Evolutionary conservation across 2,888 invertebrate species (phyloP).

Genomic region (Lagria hirta): DNA sequence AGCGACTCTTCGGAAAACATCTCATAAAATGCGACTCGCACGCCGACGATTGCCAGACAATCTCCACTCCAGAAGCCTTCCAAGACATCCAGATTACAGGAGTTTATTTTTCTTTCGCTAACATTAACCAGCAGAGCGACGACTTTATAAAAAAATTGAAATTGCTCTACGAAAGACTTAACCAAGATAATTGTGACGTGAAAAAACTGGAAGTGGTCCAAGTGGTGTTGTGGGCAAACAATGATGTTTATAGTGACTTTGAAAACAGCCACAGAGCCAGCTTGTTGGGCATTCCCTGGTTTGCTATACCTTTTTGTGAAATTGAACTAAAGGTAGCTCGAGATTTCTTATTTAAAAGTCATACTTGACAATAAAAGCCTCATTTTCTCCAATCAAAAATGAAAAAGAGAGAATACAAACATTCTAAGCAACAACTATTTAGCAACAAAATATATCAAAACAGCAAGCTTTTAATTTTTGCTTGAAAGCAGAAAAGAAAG

Average conservation of each 20-base stretch:
- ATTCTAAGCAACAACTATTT: no score
- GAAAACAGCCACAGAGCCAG: slow-evolving; percentile 66
- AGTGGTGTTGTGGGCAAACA: slow-evolving; percentile 70
- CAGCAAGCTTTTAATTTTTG: no score
- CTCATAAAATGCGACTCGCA: slow-evolving; percentile 57
- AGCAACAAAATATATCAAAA: no score
- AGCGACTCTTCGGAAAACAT: slow-evolving; percentile 62
- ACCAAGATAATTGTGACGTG: slow-evolving; percentile 38
- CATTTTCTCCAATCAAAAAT: no score
- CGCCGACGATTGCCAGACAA: slow-evolving; percentile 56
- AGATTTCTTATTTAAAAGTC: no score
- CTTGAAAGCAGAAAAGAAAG: no score
- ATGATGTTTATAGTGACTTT: slow-evolving; percentile 64
- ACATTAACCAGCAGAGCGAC: slow-evolving; percentile 67
- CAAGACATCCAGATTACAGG: slow-evolving; percentile 61
- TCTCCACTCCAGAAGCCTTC: slow-evolving; percentile 57
- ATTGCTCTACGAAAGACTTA: slow-evolving; percentile 58
- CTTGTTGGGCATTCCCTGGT: slow-evolving; percentile 68
- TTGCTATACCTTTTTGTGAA: slow-evolving; percentile 69
- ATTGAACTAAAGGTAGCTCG: slow-evolving; percentile 72
- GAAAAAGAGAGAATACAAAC: no score
- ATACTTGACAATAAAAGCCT: no score
- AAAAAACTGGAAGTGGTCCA: slow-evolving; percentile 65
- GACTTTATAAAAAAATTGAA: slow-evolving; percentile 67
- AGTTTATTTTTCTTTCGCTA: slow-evolving; percentile 71